Evolutionary conservation across 2,113 vertebrate species (phyloP), one percentile per base, ranked within the genome.

Genomic region (Chelonoidis abingdonii): DNA sequence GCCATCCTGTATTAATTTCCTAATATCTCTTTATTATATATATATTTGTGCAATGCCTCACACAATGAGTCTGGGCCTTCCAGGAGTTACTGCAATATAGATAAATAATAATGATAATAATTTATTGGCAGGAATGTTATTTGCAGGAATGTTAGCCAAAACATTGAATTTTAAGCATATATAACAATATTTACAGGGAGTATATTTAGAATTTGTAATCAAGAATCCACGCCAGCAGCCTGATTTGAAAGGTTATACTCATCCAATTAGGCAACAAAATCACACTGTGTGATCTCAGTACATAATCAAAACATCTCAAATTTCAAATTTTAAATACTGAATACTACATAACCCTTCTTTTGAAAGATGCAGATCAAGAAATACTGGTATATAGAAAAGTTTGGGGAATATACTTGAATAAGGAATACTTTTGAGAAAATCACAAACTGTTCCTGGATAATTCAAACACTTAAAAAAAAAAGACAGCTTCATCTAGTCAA

Each of bases 1-100:
- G 31, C 14, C 14, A 53, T 11, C 24, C 56, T 80, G 1, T 5
- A 41, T 35, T 81, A 10, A 86, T 41, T 83, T 89, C 78, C 11
- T 29, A 1, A 6, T 54, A 1, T 50, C 90, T 87, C 14, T 56
- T 90, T 76, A 88, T n/a, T n/a, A 69, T 69, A n/a, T 69, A n/a
- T 69, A 59, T 35, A 53, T 81, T 53, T 35, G 35, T 54, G 24
- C 2, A 59, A 0, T 10, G 10, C 59, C 90, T 83, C 83, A 10
- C 4, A 3, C 9, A 79, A 1, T 22, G 4, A 17, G 1, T 24
- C 17, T 81, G 27, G 19, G 1, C 1, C 75, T 59, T 35, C 1
- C 16, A 65, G 62, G 62, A 65, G 62, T 35, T 19, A n/a, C 14
- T n/a, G 7, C 31, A 65, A 19, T 17, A n/a, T 38, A 24, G 41